A percentile compares a stretch with the other conserved stretches of the same genome.
phyloP scores from a whole-genome alignment of 2,797 vertebrate species.

The Morelia viridis region DNA sequence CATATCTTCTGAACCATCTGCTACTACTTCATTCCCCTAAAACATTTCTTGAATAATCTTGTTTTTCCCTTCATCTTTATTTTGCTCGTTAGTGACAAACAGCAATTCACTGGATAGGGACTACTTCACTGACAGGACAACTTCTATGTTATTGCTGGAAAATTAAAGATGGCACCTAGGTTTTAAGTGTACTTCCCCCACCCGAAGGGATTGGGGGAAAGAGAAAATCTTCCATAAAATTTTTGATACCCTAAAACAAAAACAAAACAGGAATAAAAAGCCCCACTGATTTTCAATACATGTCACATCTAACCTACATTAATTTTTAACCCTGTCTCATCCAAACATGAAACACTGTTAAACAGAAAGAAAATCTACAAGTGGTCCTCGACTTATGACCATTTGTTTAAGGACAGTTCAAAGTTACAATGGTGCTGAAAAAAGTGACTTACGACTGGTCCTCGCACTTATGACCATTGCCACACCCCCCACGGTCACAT shows the following conservation, averaged over 20 bases:
- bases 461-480: too few relatives aligned
- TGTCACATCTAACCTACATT: background rate
- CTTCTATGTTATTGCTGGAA: background rate
- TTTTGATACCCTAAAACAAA: background rate
- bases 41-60: background rate
- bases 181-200: background rate
- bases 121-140: background rate
- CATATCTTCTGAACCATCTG: too few relatives aligned
- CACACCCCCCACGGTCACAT: too few relatives aligned
- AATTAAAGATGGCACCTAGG: background rate
- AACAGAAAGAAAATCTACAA: background rate
- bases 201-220: background rate
- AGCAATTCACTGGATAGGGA: background rate
- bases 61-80: background rate
- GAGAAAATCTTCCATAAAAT: background rate
- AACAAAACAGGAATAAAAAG: background rate
- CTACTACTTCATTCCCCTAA: background rate
- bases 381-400: too few relatives aligned
- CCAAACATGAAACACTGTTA: background rate
- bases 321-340: background rate
- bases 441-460: too few relatives aligned
- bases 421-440: too few relatives aligned
- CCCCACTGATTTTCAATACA: background rate
- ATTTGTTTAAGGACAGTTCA: too few relatives aligned
- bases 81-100: background rate